Evolutionary conservation across 2,888 invertebrate genomes (phyloP), one percentile per base, ranked within the genome.

Genomic region (Trissolcus brochymenae): DNA sequence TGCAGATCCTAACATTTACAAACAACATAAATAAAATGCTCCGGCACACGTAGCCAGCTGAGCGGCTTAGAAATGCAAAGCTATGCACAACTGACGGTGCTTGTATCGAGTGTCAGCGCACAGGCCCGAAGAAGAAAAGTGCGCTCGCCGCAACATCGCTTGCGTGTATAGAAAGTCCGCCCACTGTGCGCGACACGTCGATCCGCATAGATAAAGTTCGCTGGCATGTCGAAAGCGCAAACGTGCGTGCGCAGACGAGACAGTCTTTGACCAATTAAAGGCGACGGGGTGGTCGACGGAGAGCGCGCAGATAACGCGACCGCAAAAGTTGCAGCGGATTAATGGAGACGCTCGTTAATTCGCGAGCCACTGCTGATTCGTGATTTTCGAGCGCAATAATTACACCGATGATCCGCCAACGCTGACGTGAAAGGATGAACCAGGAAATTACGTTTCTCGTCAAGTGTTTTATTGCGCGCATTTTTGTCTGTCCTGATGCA

Each of bases 91-190:
- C 3, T 56, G 35, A 6, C 35, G 35, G 49, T 59, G 51, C 41
- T 60, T 54, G 57, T 68, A 59, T 64, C 41, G 54, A 54, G 68
- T 64, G 68, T 68, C 65, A 43, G 65, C 21, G 17, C 17, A 9
- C 1, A 40, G 43, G 60, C 65, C 6, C 55, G 40, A 64, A 55
- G 53, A 64, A 57, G 57, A 64, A 71, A 71, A 64, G 62, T 71
- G 46, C 55, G 46, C 62, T 51, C 54, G 50, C 56, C 64, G 60
- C 72, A 72, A 72, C 53, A 64, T 68, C 68, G 25, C 56, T 43
- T 62, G 59, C 79, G 77, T 74, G 79, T 79, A 73, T 81, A 85
- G 84, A 84, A 86, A 86, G 85, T 86, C 81, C 85, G 84, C 84
- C 86, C 84, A 85, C 85, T 81, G 80, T 80, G 81, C 80, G 83